Conservation (phyloP, 1,140 invertebrate genomes). For the Caenorhabditis tropicalis region DNA sequence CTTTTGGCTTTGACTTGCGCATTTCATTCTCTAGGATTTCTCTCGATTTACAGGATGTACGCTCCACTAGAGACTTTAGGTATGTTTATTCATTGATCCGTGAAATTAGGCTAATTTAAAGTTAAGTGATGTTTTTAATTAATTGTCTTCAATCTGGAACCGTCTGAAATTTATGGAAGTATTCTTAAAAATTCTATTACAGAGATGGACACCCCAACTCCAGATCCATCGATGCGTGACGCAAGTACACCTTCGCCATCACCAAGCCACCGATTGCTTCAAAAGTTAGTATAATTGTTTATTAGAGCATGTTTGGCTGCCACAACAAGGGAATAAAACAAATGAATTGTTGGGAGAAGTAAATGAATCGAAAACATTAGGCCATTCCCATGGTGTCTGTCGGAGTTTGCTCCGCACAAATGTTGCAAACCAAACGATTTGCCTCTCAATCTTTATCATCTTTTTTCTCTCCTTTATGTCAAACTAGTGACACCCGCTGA, state of each 20-base stretch:
- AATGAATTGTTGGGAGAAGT: background rate
- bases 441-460: conserved; percentile 11
- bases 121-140: background rate
- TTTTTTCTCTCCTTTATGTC: conserved; percentile 32
- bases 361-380: background rate
- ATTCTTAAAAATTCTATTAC: background rate
- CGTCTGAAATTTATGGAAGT: no score
- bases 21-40: background rate
- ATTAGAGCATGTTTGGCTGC: conserved; percentile 24
- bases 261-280: conserved; percentile 19
- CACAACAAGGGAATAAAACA: background rate
- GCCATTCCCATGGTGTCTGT: background rate
- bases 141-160: no score
- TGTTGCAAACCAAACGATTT: background rate
- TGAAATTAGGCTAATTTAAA: background rate
- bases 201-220: conserved; percentile 10
- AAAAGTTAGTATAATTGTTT: conserved; percentile 44
- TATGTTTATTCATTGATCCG: background rate
- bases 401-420: background rate
- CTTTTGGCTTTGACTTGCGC: background rate
- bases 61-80: background rate
- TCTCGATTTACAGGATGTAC: background rate
- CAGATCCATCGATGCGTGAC: conserved; percentile 13
- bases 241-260: conserved; percentile 20
- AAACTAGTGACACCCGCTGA: conserved; percentile 18